Evolutionary conservation across 2,113 vertebrate genomes (phyloP).

Genomic region (Silurus glanis): DNA sequence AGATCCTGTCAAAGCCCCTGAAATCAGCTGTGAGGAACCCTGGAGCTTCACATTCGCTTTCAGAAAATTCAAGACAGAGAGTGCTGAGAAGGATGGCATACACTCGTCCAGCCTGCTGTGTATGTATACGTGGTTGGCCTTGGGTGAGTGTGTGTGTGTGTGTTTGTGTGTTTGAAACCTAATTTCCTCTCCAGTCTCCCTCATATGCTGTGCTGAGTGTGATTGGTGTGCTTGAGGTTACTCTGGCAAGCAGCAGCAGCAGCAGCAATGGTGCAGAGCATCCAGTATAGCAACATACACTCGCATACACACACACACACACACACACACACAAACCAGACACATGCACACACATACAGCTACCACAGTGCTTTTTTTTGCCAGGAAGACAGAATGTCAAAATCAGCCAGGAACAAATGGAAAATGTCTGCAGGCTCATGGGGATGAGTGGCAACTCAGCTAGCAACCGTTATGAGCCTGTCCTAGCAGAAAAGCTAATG

Average conservation of each 20-base stretch:
- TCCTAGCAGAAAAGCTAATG: background rate
- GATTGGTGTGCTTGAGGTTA: conserved; percentile 21
- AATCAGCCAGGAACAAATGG: conserved; percentile 29
- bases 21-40: conserved; percentile 20
- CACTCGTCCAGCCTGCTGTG: background rate
- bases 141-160: background rate
- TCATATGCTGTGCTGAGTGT: conserved; percentile 25
- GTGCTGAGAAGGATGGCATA: background rate
- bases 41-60: background rate
- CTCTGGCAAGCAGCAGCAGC: background rate
- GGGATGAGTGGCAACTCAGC: background rate
- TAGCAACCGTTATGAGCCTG: background rate
- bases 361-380: conserved; percentile 33
- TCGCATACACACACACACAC: conserved; percentile 21
- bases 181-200: conserved; percentile 25
- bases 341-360: background rate
- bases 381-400: conserved; percentile 35
- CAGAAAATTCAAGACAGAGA: background rate
- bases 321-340: background rate
- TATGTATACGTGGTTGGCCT: background rate
- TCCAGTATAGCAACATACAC: background rate
- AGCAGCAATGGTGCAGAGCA: background rate
- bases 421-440: conserved; percentile 12
- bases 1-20: background rate
- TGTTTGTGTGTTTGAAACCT: background rate